Conservation (phyloP, 2,113 vertebrate genomes). For the Notiomystis cincta region DNA sequence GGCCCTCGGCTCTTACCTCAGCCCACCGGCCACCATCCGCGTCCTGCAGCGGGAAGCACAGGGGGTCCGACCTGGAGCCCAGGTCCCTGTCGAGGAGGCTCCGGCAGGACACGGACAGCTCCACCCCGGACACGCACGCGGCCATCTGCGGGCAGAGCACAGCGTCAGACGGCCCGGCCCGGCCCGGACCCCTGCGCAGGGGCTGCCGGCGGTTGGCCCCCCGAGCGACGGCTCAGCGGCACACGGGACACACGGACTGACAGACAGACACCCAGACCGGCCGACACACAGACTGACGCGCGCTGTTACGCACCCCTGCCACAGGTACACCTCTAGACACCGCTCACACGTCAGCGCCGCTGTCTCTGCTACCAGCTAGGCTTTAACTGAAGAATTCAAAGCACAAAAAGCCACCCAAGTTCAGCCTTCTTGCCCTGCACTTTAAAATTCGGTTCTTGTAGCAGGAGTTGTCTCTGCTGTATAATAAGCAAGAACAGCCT, state of each 20-base stretch:
- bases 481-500: neutral
- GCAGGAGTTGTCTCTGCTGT: neutral
- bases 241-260: neutral
- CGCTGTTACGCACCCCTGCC: no score
- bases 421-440: neutral
- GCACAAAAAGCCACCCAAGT: neutral
- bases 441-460: neutral
- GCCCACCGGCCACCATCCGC: constrained; percentile 79
- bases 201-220: neutral
- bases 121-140: constrained; percentile 81
- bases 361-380: rapidly evolving
- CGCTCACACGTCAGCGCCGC: rapidly evolving
- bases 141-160: constrained; percentile 81
- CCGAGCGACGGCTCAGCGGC: rapidly evolving
- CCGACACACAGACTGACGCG: neutral
- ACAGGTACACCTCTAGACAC: rapidly evolving
- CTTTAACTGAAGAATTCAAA: neutral
- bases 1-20: constrained; percentile 74
- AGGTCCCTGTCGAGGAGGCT: constrained; percentile 88
- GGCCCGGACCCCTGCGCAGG: neutral
- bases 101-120: constrained; percentile 84
- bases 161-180: neutral
- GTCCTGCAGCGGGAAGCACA: constrained; percentile 86
- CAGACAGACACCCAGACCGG: no score
- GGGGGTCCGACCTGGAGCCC: constrained; percentile 87